Conservation (phyloP, 2,113 vertebrate genomes). For the Nettapus auritus region DNA sequence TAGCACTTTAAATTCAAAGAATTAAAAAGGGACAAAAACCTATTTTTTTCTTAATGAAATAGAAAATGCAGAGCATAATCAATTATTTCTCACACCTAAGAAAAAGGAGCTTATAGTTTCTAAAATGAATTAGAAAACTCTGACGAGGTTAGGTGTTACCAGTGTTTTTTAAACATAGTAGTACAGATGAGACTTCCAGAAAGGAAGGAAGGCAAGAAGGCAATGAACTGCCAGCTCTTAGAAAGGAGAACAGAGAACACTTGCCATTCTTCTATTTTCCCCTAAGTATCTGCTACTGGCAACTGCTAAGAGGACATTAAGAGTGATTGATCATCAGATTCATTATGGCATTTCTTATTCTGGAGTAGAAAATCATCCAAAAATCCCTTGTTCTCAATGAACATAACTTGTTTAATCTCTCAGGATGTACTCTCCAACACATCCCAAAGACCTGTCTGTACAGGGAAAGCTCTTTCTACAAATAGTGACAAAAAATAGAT, state of each 20-base stretch:
- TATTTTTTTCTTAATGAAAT: not conserved
- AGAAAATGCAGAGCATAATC: not conserved
- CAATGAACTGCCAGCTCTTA: not conserved
- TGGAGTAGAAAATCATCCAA: not conserved
- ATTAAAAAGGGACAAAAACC: accelerated
- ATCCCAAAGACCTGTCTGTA: not conserved
- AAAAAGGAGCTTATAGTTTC: not conserved
- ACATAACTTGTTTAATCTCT: not conserved
- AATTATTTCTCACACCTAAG: not conserved
- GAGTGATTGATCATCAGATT: not conserved
- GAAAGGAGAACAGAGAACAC: accelerated
- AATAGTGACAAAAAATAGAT: not conserved
- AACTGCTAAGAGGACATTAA: not conserved
- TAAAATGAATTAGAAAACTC: not conserved
- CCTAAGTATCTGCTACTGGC: not conserved
- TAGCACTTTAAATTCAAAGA: not conserved
- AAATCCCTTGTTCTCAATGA: not conserved
- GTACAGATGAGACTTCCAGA: not conserved
- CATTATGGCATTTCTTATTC: not conserved
- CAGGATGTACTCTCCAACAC: not conserved
- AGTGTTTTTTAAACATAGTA: not conserved
- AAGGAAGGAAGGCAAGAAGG: too few relatives aligned
- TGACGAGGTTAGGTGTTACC: not conserved
- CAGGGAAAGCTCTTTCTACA: not conserved
- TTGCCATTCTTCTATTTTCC: not conserved